Conservation (phyloP, 1,140 invertebrate genomes). For the Phortica variegata region DNA sequence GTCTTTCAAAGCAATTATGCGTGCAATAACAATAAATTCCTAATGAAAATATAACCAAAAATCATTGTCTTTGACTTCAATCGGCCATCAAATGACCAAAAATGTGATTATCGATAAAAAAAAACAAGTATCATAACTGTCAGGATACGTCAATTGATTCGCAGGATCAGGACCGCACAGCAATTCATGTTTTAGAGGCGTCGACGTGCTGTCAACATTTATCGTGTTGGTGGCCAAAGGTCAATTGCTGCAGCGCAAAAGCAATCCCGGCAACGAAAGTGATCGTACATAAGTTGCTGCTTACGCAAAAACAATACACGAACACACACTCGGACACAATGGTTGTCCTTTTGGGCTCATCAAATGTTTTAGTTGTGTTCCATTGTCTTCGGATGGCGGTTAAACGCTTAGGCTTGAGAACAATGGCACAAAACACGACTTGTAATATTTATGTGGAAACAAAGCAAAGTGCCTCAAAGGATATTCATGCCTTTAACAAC, state of each 20-base stretch:
- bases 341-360: too few species aligned
- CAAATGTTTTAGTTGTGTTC: too few species aligned
- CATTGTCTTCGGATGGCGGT: too few species aligned
- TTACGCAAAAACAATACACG: too few species aligned
- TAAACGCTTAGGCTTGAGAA: too few species aligned
- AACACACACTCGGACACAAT: too few species aligned
- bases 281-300: too few species aligned
- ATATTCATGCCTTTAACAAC: slow-evolving; percentile 51
- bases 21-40: slow-evolving; percentile 53
- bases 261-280: too few species aligned
- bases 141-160: slow-evolving; percentile 39
- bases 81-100: slow-evolving; percentile 29
- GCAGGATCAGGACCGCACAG: slow-evolving; percentile 36
- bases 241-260: slow-evolving; percentile 11
- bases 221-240: slow-evolving; percentile 47
- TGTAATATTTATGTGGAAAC: slow-evolving; percentile 25
- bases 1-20: slow-evolving; percentile 46
- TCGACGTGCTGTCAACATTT: slow-evolving; percentile 55
- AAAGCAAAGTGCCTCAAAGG: slow-evolving; percentile 43
- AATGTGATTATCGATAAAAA: slow-evolving; percentile 21
- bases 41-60: slow-evolving; percentile 8
- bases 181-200: slow-evolving; percentile 51
- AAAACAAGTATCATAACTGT: slow-evolving; percentile 53
- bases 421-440: slow-evolving; percentile 25
- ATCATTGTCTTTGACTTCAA: too few species aligned